These are phyloP conservation scores for Lerema accius DNA, from an alignment of 1,140 invertebrate genomes.

Conservation along the genomic window DNA sequence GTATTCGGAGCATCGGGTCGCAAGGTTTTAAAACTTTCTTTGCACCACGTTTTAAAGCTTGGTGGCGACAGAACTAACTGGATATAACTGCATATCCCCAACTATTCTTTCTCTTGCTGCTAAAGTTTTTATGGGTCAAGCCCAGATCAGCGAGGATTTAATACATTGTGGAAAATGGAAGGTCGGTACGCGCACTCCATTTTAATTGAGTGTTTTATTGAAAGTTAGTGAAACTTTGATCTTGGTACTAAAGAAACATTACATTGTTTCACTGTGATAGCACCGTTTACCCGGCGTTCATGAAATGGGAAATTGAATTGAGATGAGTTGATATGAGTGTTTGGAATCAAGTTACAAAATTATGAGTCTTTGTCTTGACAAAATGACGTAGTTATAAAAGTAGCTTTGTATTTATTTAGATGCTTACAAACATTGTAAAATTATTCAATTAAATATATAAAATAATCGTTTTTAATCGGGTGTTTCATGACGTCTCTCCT, in stretches of 20 bases:
- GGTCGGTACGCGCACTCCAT: constrained; percentile 35
- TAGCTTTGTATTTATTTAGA: too few relatives aligned
- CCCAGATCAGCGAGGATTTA: constrained; percentile 70
- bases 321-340: too few relatives aligned
- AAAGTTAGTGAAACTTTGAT: neutral
- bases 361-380: too few relatives aligned
- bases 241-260: neutral
- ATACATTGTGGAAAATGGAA: constrained; percentile 46
- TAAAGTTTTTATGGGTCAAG: constrained; percentile 77
- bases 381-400: too few relatives aligned
- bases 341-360: too few relatives aligned
- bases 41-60: constrained; percentile 61
- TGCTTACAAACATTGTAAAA: too few relatives aligned
- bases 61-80: constrained; percentile 66
- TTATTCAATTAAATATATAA: too few relatives aligned
- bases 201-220: constrained; percentile 46
- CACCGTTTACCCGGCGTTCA: too few relatives aligned
- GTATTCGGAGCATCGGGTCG: constrained; percentile 61
- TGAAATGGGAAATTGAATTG: too few relatives aligned
- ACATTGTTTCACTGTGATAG: neutral
- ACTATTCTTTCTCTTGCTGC: constrained; percentile 63
- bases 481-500: too few relatives aligned
- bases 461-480: too few relatives aligned
- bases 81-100: constrained; percentile 68
- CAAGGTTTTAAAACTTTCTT: constrained; percentile 71